Conservation (phyloP, 2,113 vertebrate species). For the Sphyrna mokarran region DNA sequence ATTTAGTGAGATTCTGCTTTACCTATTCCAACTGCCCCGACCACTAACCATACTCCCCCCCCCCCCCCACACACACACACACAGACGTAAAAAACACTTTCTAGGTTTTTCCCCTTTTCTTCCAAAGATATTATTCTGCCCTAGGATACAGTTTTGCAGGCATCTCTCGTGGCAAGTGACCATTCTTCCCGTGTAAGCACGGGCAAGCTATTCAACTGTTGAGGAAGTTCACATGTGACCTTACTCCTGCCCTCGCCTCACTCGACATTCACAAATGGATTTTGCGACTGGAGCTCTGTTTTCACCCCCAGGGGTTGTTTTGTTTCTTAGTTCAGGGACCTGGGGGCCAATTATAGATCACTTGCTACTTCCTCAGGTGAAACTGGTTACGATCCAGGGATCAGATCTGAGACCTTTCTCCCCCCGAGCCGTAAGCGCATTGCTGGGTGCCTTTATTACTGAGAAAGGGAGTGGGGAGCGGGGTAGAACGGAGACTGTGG, state of each 20-base stretch:
- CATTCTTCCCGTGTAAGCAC: background rate
- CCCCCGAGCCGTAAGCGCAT: background rate
- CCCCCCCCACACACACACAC: too few relatives aligned
- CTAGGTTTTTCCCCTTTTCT: background rate
- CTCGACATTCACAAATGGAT: too few relatives aligned
- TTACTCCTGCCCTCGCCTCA: background rate
- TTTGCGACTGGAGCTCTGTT: background rate
- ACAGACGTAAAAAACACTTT: too few relatives aligned
- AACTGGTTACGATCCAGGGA: background rate
- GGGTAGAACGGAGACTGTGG: background rate
- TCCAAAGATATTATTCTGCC: background rate
- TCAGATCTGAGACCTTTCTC: background rate
- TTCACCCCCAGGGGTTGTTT: background rate
- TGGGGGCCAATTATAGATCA: background rate
- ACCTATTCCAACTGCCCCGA: background rate
- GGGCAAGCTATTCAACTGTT: background rate
- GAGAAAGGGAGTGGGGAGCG: background rate
- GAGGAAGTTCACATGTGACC: background rate
- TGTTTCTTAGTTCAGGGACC: background rate
- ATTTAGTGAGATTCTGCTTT: background rate
- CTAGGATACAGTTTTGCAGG: background rate
- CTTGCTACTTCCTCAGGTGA: background rate
- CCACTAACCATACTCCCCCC: too few relatives aligned
- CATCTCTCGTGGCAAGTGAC: background rate
- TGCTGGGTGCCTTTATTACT: background rate